Evolutionary conservation across 2,797 vertebrate genomes (phyloP).

Genomic region (Scyliorhinus canicula): DNA sequence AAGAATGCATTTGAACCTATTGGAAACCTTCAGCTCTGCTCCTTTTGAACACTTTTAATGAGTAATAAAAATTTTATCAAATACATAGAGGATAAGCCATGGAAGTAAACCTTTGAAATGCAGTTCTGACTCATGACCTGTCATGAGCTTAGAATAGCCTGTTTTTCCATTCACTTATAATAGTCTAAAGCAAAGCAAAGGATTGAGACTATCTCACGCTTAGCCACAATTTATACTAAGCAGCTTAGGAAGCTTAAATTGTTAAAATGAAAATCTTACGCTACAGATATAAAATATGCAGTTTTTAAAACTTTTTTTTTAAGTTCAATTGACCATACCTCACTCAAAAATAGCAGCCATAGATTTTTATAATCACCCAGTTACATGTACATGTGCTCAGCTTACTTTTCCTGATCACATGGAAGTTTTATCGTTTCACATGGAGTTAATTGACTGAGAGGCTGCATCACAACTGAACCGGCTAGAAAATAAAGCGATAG

Average conservation of each 20-base stretch:
- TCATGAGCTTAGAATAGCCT: conserved; percentile 24
- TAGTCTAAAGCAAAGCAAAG: neutral
- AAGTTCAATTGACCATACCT: neutral
- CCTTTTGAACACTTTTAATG: conserved; percentile 1
- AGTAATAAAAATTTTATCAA: conserved; percentile 32
- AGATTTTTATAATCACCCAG: neutral
- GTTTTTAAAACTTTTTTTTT: neutral
- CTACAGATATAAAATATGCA: neutral
- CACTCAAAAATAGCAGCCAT: neutral
- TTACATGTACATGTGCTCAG: neutral
- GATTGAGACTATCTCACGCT: neutral
- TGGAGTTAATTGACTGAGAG: neutral
- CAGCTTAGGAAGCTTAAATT: neutral
- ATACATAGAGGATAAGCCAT: neutral
- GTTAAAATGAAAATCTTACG: conserved; percentile 15
- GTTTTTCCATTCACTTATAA: neutral
- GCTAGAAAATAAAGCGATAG: neutral
- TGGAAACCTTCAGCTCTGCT: conserved; percentile 17
- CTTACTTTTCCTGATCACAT: neutral
- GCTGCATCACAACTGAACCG: neutral
- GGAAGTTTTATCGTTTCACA: neutral
- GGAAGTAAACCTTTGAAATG: conserved; percentile 22
- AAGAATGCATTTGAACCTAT: conserved; percentile 18
- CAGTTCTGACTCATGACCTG: conserved; percentile 23
- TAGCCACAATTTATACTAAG: neutral